Conservation (phyloP, 1,140 invertebrate species). For the Bombus balteatus region DNA sequence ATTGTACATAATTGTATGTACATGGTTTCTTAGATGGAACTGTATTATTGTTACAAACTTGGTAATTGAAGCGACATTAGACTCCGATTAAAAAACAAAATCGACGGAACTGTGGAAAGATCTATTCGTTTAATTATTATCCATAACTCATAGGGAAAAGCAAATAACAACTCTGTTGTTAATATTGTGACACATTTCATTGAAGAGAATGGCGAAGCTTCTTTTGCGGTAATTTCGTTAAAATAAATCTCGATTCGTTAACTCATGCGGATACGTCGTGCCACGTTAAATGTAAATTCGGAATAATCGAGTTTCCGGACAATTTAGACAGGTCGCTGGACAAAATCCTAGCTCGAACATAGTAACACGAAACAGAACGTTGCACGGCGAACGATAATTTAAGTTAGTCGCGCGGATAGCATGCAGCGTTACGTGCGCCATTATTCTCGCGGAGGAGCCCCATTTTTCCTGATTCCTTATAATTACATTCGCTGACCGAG, state of each 20-base stretch:
- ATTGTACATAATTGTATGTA: too few species aligned
- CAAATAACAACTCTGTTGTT: too few species aligned
- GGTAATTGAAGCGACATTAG: too few species aligned
- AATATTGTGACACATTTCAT: not conserved
- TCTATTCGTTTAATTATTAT: too few species aligned
- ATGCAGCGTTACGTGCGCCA: constrained; percentile 16
- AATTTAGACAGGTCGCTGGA: not conserved
- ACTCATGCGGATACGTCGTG: too few species aligned
- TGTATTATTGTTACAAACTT: too few species aligned
- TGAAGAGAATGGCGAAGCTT: not conserved
- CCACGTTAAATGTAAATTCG: constrained; percentile 17
- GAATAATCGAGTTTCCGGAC: constrained; percentile 6
- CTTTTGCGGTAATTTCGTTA: not conserved
- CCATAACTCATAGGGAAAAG: too few species aligned
- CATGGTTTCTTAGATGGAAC: too few species aligned
- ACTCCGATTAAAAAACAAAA: too few species aligned
- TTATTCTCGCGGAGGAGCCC: not conserved
- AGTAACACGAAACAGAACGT: constrained; percentile 18
- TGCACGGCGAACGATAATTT: constrained; percentile 11
- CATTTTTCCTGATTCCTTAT: constrained; percentile 44
- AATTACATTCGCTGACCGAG: constrained; percentile 44
- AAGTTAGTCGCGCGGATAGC: constrained; percentile 6
- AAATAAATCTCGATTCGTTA: too few species aligned
- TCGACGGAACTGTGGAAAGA: too few species aligned
- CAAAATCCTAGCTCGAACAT: not conserved